Conservation (phyloP, 2,888 invertebrate species). For the Drosophila antonietae region DNA sequence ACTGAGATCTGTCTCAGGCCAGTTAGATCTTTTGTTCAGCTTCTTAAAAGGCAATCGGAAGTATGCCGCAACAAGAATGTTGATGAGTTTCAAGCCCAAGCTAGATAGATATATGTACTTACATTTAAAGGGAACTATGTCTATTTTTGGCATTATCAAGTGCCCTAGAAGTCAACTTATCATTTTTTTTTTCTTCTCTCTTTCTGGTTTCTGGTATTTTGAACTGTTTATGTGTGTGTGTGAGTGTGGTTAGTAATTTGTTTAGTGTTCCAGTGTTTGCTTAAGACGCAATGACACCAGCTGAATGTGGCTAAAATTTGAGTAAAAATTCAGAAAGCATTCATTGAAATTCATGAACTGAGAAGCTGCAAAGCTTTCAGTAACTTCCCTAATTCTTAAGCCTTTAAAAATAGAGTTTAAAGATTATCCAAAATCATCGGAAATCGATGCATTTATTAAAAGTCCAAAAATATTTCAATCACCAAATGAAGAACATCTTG, state of each 20-base stretch:
- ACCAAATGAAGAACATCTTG: background rate
- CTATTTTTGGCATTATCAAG: constrained; percentile 63
- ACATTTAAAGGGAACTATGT: constrained; percentile 35
- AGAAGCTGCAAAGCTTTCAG: background rate
- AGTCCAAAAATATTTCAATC: background rate
- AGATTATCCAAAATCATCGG: too few species aligned
- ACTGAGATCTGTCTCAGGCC: constrained; percentile 41
- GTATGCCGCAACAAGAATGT: constrained; percentile 43
- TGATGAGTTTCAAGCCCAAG: constrained; percentile 43
- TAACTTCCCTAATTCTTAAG: too few species aligned
- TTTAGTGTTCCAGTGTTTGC: constrained; percentile 8
- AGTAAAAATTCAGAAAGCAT: too few species aligned
- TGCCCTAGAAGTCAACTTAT: constrained; percentile 52
- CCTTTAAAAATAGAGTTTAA: too few species aligned
- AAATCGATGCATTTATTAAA: background rate
- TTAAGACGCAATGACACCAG: constrained; percentile 34
- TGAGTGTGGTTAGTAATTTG: constrained; percentile 14
- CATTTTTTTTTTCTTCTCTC: constrained; percentile 4
- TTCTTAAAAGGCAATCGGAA: constrained; percentile 51
- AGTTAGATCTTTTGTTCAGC: constrained; percentile 47
- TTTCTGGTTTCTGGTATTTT: background rate
- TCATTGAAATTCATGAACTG: too few species aligned
- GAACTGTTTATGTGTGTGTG: constrained; percentile 8
- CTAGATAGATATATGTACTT: constrained; percentile 16
- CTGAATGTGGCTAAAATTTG: constrained; percentile 12